Percentiles rank a stretch among this genome's conserved stretches.
These are phyloP conservation scores for Lepidiolamprologus cunningtoni DNA, from an alignment of 2,113 vertebrate species.

Conservation along the genomic window DNA sequence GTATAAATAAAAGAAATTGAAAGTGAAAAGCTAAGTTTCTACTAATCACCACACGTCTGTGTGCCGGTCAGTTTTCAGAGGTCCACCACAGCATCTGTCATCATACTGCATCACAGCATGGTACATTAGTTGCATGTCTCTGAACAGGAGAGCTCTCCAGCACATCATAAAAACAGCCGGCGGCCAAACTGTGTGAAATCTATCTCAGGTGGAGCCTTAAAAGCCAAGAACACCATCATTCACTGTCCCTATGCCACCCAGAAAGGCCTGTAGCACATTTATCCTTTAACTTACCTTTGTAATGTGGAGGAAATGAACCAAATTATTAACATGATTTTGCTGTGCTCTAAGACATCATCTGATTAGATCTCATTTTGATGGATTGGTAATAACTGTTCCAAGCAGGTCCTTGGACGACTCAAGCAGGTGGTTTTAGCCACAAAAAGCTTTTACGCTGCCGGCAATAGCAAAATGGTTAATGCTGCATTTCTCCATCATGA, in stretches of 20 bases:
- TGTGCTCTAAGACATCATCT: neutral
- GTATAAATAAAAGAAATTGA: fast-evolving
- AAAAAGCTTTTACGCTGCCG: neutral
- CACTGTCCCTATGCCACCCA: neutral
- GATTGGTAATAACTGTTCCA: neutral
- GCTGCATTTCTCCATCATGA: fast-evolving
- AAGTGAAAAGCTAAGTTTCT: fast-evolving
- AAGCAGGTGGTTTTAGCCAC: neutral
- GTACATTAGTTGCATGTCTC: fast-evolving
- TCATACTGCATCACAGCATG: neutral
- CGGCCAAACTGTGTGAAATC: neutral
- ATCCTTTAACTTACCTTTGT: neutral
- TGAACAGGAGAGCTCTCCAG: neutral
- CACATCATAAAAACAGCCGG: neutral
- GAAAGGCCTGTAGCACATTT: neutral
- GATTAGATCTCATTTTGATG: neutral
- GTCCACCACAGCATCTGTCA: neutral
- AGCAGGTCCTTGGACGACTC: fast-evolving
- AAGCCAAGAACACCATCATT: neutral
- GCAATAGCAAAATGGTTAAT: fast-evolving
- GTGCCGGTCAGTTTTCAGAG: neutral
- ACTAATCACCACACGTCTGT: fast-evolving
- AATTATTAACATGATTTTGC: neutral
- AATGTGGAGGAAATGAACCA: neutral
- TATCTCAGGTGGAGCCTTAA: neutral